Evolutionary conservation across 2,888 invertebrate species (phyloP), one percentile per base, ranked within the genome.

Genomic region (Drosophila niveifrons): DNA sequence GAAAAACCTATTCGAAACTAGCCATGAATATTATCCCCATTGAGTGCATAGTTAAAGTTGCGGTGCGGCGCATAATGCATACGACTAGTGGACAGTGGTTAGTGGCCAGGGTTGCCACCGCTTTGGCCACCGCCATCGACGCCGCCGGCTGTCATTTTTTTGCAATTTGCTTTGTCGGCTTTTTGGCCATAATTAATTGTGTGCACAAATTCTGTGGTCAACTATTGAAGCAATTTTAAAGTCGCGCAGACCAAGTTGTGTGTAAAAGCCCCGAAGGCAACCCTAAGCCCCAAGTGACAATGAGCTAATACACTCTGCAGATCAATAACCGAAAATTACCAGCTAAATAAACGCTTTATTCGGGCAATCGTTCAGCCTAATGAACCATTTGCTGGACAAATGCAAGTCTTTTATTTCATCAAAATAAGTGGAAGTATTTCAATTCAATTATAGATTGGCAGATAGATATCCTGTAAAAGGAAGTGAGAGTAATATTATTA

Each of bases 141-240:
- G 70, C 2, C 15, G 76, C 29, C 69, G 76, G 59, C 43, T 61
- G 64, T 63, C 46, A 18, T 66, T 61, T 57, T 43, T 66, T 78
- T 51, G 59, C 44, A 74, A 82, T 73, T 83, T 80, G 64, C 65
- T 59, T 61, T 50, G 48, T 68, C 79, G 66, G 43, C 64, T 48
- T 51, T 48, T 39, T 80, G 66, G 56, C 59, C 68, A 82, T 89
- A 89, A 83, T 88, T 89, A 83, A 89, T 83, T 83, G 88, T 71
- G 53, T 71, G 53, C 51, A 65, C 44, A 62, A 80, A 80, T 63
- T 86, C 55, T 73, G 82, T 58, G 89, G 89, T 72, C 88, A 77
- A 64, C 71, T 62, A 46, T 65, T 47, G 58, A 47, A 76, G 65
- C 50, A 55, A 56, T 64, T 43, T 31, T 44, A 31, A 18, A 47